Conservation (phyloP, 2,797 vertebrate species). For the Alectoris magna region DNA sequence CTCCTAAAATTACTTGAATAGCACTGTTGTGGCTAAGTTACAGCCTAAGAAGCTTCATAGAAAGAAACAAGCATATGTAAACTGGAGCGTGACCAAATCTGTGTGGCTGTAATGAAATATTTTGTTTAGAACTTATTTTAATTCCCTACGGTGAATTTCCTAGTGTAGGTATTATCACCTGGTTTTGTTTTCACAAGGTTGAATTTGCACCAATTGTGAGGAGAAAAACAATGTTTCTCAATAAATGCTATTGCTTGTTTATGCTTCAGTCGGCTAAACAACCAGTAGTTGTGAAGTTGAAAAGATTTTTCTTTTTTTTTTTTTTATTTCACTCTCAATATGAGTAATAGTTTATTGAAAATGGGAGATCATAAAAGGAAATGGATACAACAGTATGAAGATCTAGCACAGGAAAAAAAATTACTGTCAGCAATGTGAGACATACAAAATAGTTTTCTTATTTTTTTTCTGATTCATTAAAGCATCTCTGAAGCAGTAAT, state of each 20-base stretch:
- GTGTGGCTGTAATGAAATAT: background rate
- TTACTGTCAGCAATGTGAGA: background rate
- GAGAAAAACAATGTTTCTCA: slow-evolving; percentile 16
- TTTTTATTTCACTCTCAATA: background rate
- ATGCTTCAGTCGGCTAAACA: background rate
- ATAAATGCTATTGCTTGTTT: slow-evolving; percentile 32
- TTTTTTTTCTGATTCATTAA: background rate
- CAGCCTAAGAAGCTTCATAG: background rate
- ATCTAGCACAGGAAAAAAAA: background rate
- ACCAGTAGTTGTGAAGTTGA: background rate
- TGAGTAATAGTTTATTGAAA: background rate
- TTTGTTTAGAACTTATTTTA: background rate
- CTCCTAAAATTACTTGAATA: background rate
- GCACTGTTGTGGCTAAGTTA: background rate
- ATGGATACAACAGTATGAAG: background rate
- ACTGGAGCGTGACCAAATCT: background rate
- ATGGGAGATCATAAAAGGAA: background rate
- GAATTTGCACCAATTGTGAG: background rate
- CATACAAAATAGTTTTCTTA: accelerated
- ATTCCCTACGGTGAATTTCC: background rate
- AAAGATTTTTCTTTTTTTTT: background rate
- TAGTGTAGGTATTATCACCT: background rate
- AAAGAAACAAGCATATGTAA: background rate
- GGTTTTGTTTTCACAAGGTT: background rate
- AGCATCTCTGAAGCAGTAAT: background rate